Conservation (phyloP, 2,113 vertebrate species). For the Cololabis saira region DNA sequence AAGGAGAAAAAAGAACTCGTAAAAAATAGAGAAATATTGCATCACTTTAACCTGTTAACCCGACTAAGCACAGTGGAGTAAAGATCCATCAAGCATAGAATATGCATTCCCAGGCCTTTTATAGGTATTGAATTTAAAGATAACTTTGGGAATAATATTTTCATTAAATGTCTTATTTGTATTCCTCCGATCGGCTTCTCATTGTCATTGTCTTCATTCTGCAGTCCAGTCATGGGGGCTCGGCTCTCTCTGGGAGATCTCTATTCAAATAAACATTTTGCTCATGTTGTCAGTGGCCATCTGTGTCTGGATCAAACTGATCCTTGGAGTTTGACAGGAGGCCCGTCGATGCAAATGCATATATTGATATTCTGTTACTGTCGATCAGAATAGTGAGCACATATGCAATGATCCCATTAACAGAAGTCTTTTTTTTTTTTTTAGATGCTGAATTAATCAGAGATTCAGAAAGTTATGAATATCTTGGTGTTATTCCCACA, state of each 20-base stretch:
- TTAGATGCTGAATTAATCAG: constrained; percentile 39
- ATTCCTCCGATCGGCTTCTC: constrained; percentile 25
- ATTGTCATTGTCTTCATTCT: constrained; percentile 37
- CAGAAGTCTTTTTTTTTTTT: not conserved
- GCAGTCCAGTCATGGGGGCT: constrained; percentile 46
- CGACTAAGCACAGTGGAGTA: not conserved
- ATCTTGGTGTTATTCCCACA: constrained; percentile 27
- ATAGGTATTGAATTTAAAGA: constrained; percentile 4
- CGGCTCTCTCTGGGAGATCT: constrained; percentile 32
- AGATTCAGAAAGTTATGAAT: constrained; percentile 19
- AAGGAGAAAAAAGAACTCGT: too few relatives aligned
- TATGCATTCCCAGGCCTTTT: constrained; percentile 6
- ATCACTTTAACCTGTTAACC: not conserved
- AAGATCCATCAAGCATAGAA: not conserved
- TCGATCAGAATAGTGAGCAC: constrained; percentile 6
- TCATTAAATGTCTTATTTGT: constrained; percentile 52
- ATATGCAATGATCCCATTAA: too few relatives aligned
- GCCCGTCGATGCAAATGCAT: constrained; percentile 51
- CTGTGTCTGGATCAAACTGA: constrained; percentile 44
- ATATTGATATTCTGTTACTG: constrained; percentile 58
- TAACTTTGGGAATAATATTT: constrained; percentile 22
- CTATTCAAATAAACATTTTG: constrained; percentile 57
- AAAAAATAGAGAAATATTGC: too few relatives aligned
- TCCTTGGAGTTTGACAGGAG: constrained; percentile 32
- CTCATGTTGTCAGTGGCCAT: constrained; percentile 44